Evolutionary conservation across 1,140 invertebrate genomes (phyloP).

Genomic region (Batillaria attramentaria): DNA sequence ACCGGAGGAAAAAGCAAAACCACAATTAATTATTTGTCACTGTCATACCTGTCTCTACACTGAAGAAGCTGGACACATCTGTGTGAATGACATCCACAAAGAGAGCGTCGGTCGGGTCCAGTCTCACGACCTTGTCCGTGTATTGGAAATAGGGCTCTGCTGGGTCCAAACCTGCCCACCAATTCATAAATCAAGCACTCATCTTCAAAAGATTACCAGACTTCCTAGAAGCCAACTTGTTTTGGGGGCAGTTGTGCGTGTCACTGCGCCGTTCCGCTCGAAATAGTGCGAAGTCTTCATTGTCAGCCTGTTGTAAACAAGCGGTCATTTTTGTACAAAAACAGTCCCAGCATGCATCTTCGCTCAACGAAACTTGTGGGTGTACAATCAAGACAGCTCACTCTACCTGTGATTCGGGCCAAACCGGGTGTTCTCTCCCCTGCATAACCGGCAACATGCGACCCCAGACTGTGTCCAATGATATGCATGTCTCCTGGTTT

Average conservation of each 20-base stretch:
- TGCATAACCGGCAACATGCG: slow-evolving; percentile 65
- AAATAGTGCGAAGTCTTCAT: no score
- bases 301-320: neutral
- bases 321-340: neutral
- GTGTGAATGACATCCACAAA: slow-evolving; percentile 83
- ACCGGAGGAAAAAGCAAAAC: neutral
- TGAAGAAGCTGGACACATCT: slow-evolving; percentile 77
- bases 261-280: neutral
- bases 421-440: slow-evolving; percentile 66
- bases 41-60: slow-evolving; percentile 38
- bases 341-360: no score
- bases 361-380: no score
- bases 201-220: neutral
- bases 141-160: slow-evolving; percentile 93
- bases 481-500: slow-evolving; percentile 50
- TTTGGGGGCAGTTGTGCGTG: neutral
- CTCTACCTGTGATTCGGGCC: slow-evolving; percentile 81
- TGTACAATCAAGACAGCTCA: no score
- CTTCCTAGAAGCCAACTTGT: neutral
- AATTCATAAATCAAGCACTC: neutral
- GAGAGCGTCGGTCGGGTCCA: slow-evolving; percentile 88
- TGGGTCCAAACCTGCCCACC: slow-evolving; percentile 85
- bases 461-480: slow-evolving; percentile 66
- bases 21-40: neutral
- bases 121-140: slow-evolving; percentile 83